phyloP scores from a whole-genome alignment of 2,888 invertebrate genomes.

The Synergus umbraculus region DNA sequence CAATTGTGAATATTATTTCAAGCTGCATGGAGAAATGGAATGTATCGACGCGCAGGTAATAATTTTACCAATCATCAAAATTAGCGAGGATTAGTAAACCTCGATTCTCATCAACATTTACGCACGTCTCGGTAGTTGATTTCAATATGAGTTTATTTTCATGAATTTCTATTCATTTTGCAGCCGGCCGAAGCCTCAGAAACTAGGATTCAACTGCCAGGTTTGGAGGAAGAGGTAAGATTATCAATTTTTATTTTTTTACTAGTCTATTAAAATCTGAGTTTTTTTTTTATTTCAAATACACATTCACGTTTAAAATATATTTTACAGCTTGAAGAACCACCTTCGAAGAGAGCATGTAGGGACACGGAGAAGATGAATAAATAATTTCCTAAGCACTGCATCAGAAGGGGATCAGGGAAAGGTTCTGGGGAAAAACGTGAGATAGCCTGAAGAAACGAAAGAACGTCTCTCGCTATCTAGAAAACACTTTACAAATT shows the following conservation, averaged over 20 bases:
- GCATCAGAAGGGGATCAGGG: slow-evolving; percentile 48
- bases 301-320: background rate
- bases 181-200: slow-evolving; percentile 90
- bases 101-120: background rate
- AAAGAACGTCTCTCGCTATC: slow-evolving; percentile 56
- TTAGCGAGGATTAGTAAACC: background rate
- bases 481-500: slow-evolving; percentile 71
- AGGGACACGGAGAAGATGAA: slow-evolving; percentile 75
- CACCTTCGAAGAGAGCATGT: slow-evolving; percentile 75
- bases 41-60: slow-evolving; percentile 85
- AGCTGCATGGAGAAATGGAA: slow-evolving; percentile 81
- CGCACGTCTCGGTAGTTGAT: background rate
- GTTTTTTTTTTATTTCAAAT: background rate
- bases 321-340: slow-evolving; percentile 73
- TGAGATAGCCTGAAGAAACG: slow-evolving; percentile 62
- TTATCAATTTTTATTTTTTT: slow-evolving; percentile 19
- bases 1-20: slow-evolving; percentile 77
- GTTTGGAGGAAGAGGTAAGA: slow-evolving; percentile 81
- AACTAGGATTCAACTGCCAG: slow-evolving; percentile 87
- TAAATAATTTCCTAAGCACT: slow-evolving; percentile 72
- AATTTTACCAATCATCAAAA: slow-evolving; percentile 40
- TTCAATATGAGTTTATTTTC: slow-evolving; percentile 10
- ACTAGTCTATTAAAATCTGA: background rate
- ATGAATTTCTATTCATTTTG: slow-evolving; percentile 50
- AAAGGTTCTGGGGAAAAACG: slow-evolving; percentile 49